Base-by-base conservation (phyloP, 2,113 vertebrate species). In the Natator depressus region DNA sequence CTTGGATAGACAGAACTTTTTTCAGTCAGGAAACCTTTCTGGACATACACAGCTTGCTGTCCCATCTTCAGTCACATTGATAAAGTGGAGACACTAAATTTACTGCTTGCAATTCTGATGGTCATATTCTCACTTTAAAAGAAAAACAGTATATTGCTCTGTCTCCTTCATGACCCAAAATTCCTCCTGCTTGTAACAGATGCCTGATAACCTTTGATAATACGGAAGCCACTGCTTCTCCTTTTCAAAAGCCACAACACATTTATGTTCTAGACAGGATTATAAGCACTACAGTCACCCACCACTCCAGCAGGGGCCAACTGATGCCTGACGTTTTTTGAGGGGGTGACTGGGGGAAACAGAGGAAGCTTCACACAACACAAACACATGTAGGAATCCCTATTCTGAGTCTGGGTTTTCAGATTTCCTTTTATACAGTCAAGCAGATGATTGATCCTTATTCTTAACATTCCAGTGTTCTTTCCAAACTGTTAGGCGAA, bases 161-260 rank as follows among this genome's bases (percentile, higher is more conserved):
- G 89, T 88, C 86, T 80, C 84, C 86, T 95, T 79, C 81, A n/a
- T 47, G 78, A 65, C 69, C 92, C 81, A 96, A 92, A 97, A 88
- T 89, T 87, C 80, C 89, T 87, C 89, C 80, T 84, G 93, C 89
- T 89, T 0, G 2, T 81, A 89, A 75, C 80, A 94, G 89, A 88
- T 82, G 95, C 83, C 79, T 51, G 94, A 82, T 95, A 96, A 97
- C 95, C 93, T 96, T 96, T 95, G 96, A 86, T 87, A 96, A 95
- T 4, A 79, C 0, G 0, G 72, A 93, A 92, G 91, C 91, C 88
- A 89, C 20, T 0, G 0, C 87, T 84, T 93, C 93, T 88, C 69
- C 4, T 2, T 95, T 91, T 96, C 93, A 94, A 82, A 95, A 97
- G 84, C 92, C 94, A 87, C 82, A 92, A 80, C 90, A 96, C 72